Base-by-base conservation (phyloP, 2,888 invertebrate species). In the Papilio elwesi region DNA sequence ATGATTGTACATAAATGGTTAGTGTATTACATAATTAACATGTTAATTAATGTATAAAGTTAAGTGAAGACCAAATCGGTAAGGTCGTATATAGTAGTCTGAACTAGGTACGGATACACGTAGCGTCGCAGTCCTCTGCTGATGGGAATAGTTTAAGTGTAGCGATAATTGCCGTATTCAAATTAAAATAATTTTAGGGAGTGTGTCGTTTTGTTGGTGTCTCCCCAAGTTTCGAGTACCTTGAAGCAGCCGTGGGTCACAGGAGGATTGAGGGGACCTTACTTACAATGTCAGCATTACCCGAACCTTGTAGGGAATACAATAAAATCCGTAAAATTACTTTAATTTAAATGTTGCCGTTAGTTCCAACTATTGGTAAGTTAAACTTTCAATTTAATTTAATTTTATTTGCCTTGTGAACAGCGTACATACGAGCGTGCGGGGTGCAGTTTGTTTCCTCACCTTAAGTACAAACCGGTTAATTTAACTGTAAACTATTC, bases 381-480 rank as follows among this genome's bases (percentile, higher is more conserved):
- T 57, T 57, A 38, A 36, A 57, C 11, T 12, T 57, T 12, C 7
- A n/a, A n/a, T n/a, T n/a, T n/a, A n/a, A n/a, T n/a, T n/a, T n/a
- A n/a, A n/a, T n/a, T n/a, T n/a, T n/a, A n/a, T n/a, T n/a, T 71
- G 71, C 66, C 71, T 71, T 62, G 26, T 43, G 43, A n/a, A 2
- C 36, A 63, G 7, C n/a, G 53, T n/a, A 15, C n/a, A 16, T 57
- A 62, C 36, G 9, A 55, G 13, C 8, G 9, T 9, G 43, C 49
- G 47, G 43, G 15, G 9, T 76, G 65, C 75, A 76, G 76, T 78
- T 83, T 80, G 76, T 78, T 83, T 80, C 80, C 82, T 84, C 80
- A 84, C 89, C 87, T 83, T 72, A 83, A 91, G 91, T 91, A 91
- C 91, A 91, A 91, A 91, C 85, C 80, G 78, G 81, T 87, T 85